Percentiles rank a stretch among this genome's conserved stretches.
Evolutionary conservation across 2,797 vertebrate species (phyloP).

Genomic region (Mycteria americana): DNA sequence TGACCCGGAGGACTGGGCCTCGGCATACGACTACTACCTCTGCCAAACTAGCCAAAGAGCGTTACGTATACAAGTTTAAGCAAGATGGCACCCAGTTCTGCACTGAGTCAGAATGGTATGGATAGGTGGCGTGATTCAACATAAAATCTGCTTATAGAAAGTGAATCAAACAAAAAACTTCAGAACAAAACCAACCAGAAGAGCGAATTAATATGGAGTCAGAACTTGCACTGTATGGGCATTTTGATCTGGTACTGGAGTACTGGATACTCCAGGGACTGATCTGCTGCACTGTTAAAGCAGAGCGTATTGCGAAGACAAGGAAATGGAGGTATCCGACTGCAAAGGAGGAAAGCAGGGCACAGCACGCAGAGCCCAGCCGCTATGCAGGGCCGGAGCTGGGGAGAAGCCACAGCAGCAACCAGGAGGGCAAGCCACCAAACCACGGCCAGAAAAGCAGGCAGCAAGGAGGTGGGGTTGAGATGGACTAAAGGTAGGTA

Average conservation of each 20-base stretch:
- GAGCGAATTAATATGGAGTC: accelerated
- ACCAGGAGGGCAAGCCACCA: neutral
- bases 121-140: neutral
- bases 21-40: neutral
- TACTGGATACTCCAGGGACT: neutral
- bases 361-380: accelerated
- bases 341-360: neutral
- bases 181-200: neutral
- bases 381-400: accelerated
- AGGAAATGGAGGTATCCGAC: neutral
- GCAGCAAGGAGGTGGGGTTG: neutral
- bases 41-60: neutral
- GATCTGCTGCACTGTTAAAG: neutral
- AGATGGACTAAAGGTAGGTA: neutral
- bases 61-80: neutral
- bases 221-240: neutral
- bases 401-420: neutral
- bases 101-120: neutral
- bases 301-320: neutral
- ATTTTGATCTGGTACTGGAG: neutral
- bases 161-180: neutral
- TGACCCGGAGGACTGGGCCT: neutral
- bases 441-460: neutral
- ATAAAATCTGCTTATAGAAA: neutral
- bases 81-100: neutral